These are phyloP conservation scores for Cliona cf. orientalis DNA, from an alignment of 37 sponge, comb jelly and placozoan species.

Conservation along the genomic window DNA sequence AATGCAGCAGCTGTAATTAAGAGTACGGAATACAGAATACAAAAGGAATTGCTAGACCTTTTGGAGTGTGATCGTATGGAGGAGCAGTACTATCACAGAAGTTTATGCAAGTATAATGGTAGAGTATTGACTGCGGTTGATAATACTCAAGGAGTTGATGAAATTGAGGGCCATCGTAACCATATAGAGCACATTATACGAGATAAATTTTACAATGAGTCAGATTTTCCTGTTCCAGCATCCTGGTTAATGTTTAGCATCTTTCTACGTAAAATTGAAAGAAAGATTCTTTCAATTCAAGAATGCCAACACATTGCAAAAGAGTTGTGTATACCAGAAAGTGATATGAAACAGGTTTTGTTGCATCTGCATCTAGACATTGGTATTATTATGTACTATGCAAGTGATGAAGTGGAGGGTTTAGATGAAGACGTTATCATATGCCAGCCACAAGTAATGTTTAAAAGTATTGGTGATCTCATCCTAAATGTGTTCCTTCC, in stretches of 20 bases:
- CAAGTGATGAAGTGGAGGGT: not conserved
- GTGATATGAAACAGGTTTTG: not conserved
- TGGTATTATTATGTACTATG: constrained; percentile 24
- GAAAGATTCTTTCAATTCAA: not conserved
- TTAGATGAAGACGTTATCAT: constrained; percentile 14
- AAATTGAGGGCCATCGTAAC: not conserved
- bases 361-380: constrained; percentile 17
- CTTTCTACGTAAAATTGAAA: constrained; percentile 2
- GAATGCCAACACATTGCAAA: not conserved
- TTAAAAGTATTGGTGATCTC: constrained; percentile 4
- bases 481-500: constrained; percentile 5
- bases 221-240: not conserved
- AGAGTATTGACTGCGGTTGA: not conserved
- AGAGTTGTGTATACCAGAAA: not conserved
- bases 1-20: not conserved
- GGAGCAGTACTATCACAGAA: not conserved
- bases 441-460: constrained; percentile 13
- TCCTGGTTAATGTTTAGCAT: constrained; percentile 14
- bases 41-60: not conserved
- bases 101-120: not conserved
- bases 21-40: not conserved
- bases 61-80: not conserved
- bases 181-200: not conserved
- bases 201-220: not conserved
- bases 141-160: constrained; percentile 6